Evolutionary conservation across 2,888 invertebrate genomes (phyloP), one percentile per base, ranked within the genome.

Genomic region (Scelioninae gen. 1): DNA sequence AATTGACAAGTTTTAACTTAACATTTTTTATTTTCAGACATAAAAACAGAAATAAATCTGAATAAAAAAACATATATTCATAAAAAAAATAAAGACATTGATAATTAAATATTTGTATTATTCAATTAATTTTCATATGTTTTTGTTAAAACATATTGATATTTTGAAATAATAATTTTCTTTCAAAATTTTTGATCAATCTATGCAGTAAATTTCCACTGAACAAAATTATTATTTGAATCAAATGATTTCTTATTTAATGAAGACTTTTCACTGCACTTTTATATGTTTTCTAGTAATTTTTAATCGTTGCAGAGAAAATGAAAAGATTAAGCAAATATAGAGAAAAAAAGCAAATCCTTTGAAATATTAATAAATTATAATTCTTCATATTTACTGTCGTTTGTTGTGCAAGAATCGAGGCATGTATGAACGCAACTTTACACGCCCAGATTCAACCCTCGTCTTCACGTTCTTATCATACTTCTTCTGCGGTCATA

Each of bases 401-500:
- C 65, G 65, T 49, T 56, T 51, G 63, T 49, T 55, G 43, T 10
- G 34, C 31, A 55, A 15, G 55, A 62, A 51, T 13, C 23, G 6
- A 43, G 51, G 40, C 75, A 56, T 47, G 56, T 75, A 51, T 69
- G 65, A 62, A 72, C 45, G 49, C 45, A 51, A 58, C 56, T 77
- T 82, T 60, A 53, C 38, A 29, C n/a, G 55, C 23, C 40, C 45
- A 29, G 78, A 77, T 69, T 74, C 71, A 58, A 56, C 63, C 71
- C 82, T 71, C 81, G 58, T 76, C 69, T 76, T 83, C 71, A 53
- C 65, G 71, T 79, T 79, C 75, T 83, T 83, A 71, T 79, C 75
- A 53, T 53, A 71, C 71, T 83, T 83, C 79, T 83, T 83, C 69
- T 69, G 65, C 78, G 78, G 78, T 78, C 75, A 75, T 83, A 63